Evolutionary conservation across 2,113 vertebrate species (phyloP).

Genomic region (Chroicocephalus ridibundus): DNA sequence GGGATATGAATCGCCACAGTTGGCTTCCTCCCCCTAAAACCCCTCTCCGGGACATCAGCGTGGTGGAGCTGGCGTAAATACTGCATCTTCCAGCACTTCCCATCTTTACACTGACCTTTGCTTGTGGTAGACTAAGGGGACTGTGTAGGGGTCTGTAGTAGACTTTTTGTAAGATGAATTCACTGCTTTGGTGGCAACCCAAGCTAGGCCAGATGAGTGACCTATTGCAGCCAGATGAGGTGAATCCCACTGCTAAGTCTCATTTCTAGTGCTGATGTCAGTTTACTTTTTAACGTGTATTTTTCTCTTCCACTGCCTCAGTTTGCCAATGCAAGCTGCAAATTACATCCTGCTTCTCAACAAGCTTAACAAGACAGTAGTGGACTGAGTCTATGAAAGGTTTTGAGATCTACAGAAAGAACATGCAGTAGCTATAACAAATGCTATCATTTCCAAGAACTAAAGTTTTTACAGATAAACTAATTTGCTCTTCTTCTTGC

Average conservation of each 20-base stretch:
- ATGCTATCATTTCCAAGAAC: not conserved
- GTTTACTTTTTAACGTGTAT: not conserved
- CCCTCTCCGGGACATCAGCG: not conserved
- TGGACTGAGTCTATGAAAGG: not conserved
- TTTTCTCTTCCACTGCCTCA: not conserved
- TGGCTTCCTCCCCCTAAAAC: not conserved
- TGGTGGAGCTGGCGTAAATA: not conserved
- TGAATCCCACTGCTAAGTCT: not conserved
- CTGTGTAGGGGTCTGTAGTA: too few species aligned
- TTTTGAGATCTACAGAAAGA: not conserved
- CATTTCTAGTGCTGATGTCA: not conserved
- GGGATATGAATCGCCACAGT: not conserved
- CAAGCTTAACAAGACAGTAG: not conserved
- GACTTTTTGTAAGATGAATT: not conserved
- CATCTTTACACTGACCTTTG: rapidly evolving
- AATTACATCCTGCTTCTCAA: not conserved
- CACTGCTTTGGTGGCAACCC: not conserved
- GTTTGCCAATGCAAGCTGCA: not conserved
- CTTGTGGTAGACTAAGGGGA: not conserved
- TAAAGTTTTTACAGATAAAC: not conserved
- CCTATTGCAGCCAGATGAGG: not conserved
- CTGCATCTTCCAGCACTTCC: rapidly evolving
- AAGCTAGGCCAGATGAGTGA: not conserved
- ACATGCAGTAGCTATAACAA: not conserved
- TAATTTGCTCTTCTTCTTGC: not conserved